These are phyloP conservation scores for Nezara viridula DNA, from an alignment of 2,888 invertebrate species.

Conservation along the genomic window DNA sequence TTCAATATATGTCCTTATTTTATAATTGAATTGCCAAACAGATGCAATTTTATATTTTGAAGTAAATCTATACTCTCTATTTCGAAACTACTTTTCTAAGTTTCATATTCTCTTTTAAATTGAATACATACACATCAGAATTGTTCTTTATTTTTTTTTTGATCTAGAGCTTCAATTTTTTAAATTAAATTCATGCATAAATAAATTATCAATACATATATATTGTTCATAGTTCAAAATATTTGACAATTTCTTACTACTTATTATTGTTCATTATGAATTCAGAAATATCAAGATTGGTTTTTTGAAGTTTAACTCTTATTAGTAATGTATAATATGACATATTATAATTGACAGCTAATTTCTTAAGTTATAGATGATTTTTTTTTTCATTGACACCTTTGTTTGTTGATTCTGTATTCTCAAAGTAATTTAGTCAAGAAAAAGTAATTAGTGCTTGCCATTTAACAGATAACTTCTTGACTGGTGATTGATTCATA, in stretches of 20 bases:
- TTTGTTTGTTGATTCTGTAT: background rate
- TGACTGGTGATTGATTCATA: background rate
- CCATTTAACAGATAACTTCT: conserved; percentile 1
- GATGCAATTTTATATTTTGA: background rate
- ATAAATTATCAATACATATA: background rate
- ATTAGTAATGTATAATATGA: background rate
- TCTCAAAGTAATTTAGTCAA: background rate
- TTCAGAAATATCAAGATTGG: background rate
- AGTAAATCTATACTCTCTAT: background rate
- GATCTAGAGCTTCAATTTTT: too few species aligned
- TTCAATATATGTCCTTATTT: background rate
- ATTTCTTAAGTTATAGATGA: background rate
- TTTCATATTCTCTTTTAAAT: too few species aligned
- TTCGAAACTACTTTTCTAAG: background rate
- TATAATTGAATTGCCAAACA: background rate
- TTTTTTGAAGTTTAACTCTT: background rate
- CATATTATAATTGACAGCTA: background rate
- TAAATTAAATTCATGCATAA: background rate
- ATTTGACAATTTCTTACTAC: background rate
- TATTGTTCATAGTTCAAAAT: background rate
- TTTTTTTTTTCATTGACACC: background rate
- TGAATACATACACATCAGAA: too few species aligned
- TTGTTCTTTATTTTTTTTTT: too few species aligned
- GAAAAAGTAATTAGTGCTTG: background rate
- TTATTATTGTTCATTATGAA: background rate